Conservation (phyloP, 2,888 invertebrate genomes). For the Craniophora ligustri region DNA sequence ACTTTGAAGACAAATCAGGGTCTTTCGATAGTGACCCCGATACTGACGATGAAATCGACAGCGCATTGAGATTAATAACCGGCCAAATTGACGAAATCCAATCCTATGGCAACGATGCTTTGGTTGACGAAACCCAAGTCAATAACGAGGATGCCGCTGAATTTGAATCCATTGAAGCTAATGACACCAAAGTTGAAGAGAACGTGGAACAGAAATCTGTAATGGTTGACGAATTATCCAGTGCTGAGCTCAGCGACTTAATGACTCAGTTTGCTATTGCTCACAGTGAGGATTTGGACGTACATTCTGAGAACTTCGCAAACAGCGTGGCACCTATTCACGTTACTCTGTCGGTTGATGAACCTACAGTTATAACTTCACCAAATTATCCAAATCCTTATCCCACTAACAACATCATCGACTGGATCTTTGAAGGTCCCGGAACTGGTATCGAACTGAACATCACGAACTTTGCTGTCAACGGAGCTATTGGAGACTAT, state of each 20-base stretch:
- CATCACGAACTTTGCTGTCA: conserved; percentile 74
- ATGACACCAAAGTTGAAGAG: conserved; percentile 13
- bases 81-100: conserved; percentile 26
- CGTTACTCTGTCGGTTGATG: conserved; percentile 63
- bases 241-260: conserved; percentile 60
- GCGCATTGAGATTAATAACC: conserved; percentile 16
- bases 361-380: conserved; percentile 67
- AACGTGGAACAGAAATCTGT: conserved; percentile 17
- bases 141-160: conserved; percentile 42
- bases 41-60: conserved; percentile 32
- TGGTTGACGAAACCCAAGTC: conserved; percentile 50
- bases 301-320: conserved; percentile 54
- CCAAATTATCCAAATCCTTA: conserved; percentile 72
- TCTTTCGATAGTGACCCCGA: conserved; percentile 19
- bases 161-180: conserved; percentile 26
- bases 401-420: conserved; percentile 68
- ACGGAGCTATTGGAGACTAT: conserved; percentile 75
- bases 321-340: conserved; percentile 58
- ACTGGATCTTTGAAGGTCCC: conserved; percentile 77
- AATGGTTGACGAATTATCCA: conserved; percentile 59
- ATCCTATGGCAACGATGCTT: conserved; percentile 62
- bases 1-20: conserved; percentile 23
- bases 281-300: conserved; percentile 60
- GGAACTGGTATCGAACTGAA: conserved; percentile 82
- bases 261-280: conserved; percentile 62